These are phyloP conservation scores for Pogonognathellus flavescens DNA, from an alignment of 1,140 invertebrate genomes.

Conservation along the genomic window DNA sequence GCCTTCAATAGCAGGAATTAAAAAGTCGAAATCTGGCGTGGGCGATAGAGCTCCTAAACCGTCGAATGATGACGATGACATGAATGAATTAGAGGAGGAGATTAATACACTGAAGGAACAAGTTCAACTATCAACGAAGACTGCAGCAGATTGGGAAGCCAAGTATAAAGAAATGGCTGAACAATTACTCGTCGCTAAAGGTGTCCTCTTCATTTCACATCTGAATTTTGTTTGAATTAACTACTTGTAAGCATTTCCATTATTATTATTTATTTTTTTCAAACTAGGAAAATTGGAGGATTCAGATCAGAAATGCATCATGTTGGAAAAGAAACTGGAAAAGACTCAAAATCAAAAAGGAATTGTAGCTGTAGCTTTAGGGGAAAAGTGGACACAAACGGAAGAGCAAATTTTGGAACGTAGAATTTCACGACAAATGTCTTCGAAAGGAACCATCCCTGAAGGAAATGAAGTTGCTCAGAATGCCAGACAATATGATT, in stretches of 20 bases:
- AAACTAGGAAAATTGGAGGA: slow-evolving; percentile 79
- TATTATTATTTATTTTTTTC: neutral
- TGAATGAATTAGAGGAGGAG: slow-evolving; percentile 69
- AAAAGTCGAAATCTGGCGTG: slow-evolving; percentile 65
- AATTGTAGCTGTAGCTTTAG: slow-evolving; percentile 49
- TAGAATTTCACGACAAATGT: slow-evolving; percentile 60
- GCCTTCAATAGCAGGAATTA: slow-evolving; percentile 62
- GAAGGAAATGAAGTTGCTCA: slow-evolving; percentile 61
- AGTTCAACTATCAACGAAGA: slow-evolving; percentile 81
- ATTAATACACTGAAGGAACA: slow-evolving; percentile 76
- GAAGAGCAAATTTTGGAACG: slow-evolving; percentile 70
- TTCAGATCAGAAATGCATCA: slow-evolving; percentile 80
- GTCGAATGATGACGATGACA: slow-evolving; percentile 74
- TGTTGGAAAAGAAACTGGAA: slow-evolving; percentile 76
- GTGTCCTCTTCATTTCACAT: slow-evolving; percentile 61
- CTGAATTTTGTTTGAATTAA: too few species aligned
- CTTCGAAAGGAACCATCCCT: slow-evolving; percentile 58
- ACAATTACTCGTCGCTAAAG: slow-evolving; percentile 81
- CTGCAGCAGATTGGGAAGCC: slow-evolving; percentile 83
- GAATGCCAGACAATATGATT: slow-evolving; percentile 20
- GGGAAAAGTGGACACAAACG: slow-evolving; percentile 66
- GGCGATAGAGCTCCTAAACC: slow-evolving; percentile 60
- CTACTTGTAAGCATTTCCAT: neutral
- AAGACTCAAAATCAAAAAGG: slow-evolving; percentile 58
- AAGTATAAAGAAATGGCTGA: slow-evolving; percentile 82